Evolutionary conservation across 1,140 invertebrate genomes (phyloP), one percentile per base, ranked within the genome.

Genomic region (Mylabris phalerata): DNA sequence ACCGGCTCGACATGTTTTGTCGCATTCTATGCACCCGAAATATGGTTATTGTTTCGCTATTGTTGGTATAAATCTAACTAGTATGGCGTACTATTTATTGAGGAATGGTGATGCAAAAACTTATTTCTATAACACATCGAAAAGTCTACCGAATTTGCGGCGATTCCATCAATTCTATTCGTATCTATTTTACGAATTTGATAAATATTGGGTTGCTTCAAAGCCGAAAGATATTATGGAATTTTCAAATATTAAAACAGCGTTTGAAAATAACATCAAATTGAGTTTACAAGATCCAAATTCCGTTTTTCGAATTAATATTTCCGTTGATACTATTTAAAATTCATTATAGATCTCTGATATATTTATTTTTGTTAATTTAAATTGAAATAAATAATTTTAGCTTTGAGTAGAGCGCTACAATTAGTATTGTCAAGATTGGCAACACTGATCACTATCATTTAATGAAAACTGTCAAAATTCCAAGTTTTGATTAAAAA

Each of bases 221-320:
- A 93, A 93, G 68, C 93, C 94, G 0, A 82, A 82, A 58, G 89
- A 94, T 75, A 91, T 98, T 57, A 98, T 98, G 94, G 91, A 97
- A 72, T 98, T 98, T 74, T 89, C 88, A 13, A 81, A 81, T 38
- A 88, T 96, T 52, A 86, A 87, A 71, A 84, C 89, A 64, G 87
- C 85, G 66, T 98, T 95, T 77, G 89, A 93, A 72, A 82, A 80
- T 52, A 81, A 79, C 61, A 82, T 93, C 43, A 80, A 84, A 68
- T 69, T 72, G 50, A 76, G 79, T 57, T 75, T 92, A 51, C 71
- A 81, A 11, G 81, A 89, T 71, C 80, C 82, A 44, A 78, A 76
- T 13, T 81, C 82, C 47, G 77, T 84, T 42, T 87, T 90, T 73
- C 84, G 82, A 76, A 84, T 90, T 72, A 87, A 89, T 75, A 77